A percentile compares a stretch with the other conserved stretches of the same genome.
Conservation (phyloP, 2,113 vertebrate genomes). For the Nyctibius bracteatus region DNA sequence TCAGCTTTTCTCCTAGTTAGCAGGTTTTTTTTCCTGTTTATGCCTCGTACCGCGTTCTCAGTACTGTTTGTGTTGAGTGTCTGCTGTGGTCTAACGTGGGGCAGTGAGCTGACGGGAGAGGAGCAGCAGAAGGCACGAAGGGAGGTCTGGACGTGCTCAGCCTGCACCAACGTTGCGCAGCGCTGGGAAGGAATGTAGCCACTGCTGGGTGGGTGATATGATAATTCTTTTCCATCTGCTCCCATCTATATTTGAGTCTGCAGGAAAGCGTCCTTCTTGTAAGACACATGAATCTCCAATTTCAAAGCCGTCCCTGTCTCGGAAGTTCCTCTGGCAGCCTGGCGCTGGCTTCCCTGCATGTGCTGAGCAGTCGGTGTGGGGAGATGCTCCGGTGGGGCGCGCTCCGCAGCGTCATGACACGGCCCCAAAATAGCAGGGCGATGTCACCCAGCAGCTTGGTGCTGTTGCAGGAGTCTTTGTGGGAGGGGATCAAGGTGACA, state of each 20-base stretch:
- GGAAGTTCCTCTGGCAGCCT: background rate
- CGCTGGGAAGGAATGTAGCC: rapidly evolving
- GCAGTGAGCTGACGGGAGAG: background rate
- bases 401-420: rapidly evolving
- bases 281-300: background rate
- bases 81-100: background rate
- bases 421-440: background rate
- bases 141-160: rapidly evolving
- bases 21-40: background rate
- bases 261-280: background rate
- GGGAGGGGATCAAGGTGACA: conserved; percentile 37
- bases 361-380: rapidly evolving
- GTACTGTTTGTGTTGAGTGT: rapidly evolving
- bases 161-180: rapidly evolving
- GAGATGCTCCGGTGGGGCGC: background rate
- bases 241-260: background rate
- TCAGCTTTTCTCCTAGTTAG: background rate
- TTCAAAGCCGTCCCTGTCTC: background rate
- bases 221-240: background rate
- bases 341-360: rapidly evolving
- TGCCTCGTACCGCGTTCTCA: rapidly evolving
- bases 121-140: background rate
- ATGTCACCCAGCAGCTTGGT: background rate
- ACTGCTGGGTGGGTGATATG: rapidly evolving
- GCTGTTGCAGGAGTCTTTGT: background rate